Evolutionary conservation across 2,888 invertebrate genomes (phyloP).

Genomic region (Calameuta idolon): DNA sequence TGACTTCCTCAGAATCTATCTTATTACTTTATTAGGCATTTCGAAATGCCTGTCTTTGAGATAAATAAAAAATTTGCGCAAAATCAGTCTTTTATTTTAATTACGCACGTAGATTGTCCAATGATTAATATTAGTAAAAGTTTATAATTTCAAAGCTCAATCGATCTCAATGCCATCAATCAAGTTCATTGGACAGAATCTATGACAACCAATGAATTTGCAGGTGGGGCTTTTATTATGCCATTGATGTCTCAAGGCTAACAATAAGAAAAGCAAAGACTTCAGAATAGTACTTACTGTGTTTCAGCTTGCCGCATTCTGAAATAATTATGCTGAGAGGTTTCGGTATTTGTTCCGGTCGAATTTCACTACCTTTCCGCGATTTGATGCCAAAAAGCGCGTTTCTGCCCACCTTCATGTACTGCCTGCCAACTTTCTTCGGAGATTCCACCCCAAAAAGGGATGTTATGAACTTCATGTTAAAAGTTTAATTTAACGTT

Average conservation of each 20-base stretch:
- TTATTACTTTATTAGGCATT: neutral
- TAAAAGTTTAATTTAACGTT: slow-evolving; percentile 21
- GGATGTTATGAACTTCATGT: slow-evolving; percentile 63
- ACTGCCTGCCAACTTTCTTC: slow-evolving; percentile 80
- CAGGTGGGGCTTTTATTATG: neutral
- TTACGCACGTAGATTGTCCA: neutral
- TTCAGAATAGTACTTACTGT: slow-evolving; percentile 74
- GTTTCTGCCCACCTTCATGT: slow-evolving; percentile 81
- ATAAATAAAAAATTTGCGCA: neutral
- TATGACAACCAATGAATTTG: neutral
- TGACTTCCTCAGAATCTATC: too few relatives aligned
- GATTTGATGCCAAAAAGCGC: slow-evolving; percentile 77
- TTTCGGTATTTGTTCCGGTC: slow-evolving; percentile 66
- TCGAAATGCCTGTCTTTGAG: neutral
- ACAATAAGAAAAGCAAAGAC: neutral
- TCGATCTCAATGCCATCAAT: neutral
- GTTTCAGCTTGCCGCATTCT: slow-evolving; percentile 79
- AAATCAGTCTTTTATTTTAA: neutral
- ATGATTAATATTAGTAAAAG: neutral
- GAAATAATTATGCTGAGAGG: slow-evolving; percentile 86
- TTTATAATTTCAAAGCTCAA: neutral
- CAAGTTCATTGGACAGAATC: neutral
- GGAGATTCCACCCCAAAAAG: slow-evolving; percentile 62
- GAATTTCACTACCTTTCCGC: slow-evolving; percentile 58
- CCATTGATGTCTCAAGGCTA: neutral